A percentile compares a stretch with the other conserved stretches of the same genome.
Conservation (phyloP, 2,888 invertebrate species). For the Xestobium rufovillosum region DNA sequence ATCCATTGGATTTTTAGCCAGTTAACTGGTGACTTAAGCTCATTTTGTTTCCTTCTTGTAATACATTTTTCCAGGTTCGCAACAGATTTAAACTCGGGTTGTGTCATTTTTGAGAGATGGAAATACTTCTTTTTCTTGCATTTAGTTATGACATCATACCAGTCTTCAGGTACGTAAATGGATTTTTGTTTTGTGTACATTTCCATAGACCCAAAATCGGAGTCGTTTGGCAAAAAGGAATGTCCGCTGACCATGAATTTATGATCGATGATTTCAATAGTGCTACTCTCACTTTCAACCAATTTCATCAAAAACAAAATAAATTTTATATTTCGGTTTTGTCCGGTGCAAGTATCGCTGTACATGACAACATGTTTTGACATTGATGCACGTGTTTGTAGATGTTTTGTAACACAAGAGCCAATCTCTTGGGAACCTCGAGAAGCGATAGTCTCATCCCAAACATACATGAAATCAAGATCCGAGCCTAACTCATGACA, state of each 20-base stretch:
- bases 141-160: neutral
- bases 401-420: slow-evolving; percentile 10
- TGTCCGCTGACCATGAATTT: slow-evolving; percentile 11
- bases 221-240: slow-evolving; percentile 15
- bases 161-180: no score
- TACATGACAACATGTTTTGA: slow-evolving; percentile 7
- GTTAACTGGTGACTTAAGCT: slow-evolving; percentile 14
- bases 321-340: slow-evolving; percentile 11
- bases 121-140: slow-evolving; percentile 4
- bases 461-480: slow-evolving; percentile 8
- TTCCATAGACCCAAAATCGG: slow-evolving; percentile 16
- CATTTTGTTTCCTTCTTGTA: slow-evolving; percentile 19
- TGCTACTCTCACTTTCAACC: slow-evolving; percentile 11
- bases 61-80: slow-evolving; percentile 15
- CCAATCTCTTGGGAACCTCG: slow-evolving; percentile 11
- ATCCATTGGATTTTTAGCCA: slow-evolving; percentile 23
- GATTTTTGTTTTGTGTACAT: no score
- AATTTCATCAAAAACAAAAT: slow-evolving; percentile 17
- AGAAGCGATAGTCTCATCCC: slow-evolving; percentile 12
- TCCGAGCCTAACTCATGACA: slow-evolving; percentile 5
- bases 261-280: slow-evolving; percentile 13
- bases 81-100: slow-evolving; percentile 15
- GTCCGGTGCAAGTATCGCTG: slow-evolving; percentile 14
- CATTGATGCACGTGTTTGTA: neutral
- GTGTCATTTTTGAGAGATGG: slow-evolving; percentile 21